Evolutionary conservation across 2,797 vertebrate genomes (phyloP), one percentile per base, ranked within the genome.

Genomic region (Apogon talboti): DNA sequence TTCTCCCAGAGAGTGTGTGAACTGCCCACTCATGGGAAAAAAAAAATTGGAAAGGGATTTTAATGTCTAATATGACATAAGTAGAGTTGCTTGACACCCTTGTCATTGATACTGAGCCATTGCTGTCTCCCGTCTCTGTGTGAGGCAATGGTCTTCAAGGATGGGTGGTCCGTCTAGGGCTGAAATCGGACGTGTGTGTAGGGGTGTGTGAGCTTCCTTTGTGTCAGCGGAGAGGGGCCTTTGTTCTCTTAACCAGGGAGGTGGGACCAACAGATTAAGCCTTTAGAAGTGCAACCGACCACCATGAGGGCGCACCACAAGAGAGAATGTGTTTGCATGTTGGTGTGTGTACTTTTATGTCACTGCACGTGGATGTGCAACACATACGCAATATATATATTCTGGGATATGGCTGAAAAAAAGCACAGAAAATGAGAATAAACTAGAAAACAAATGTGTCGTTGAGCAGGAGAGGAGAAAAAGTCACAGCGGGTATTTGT

Each of bases 171-270:
- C 53, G 86, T 91, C 90, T 89, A 76, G 80, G 79, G 67, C 84
- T 89, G 84, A 35, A 81, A 78, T 89, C 76, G 84, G 83, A 90
- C 83, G 88, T 89, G 87, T 90, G 89, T 91, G 88, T 85, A 79
- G 86, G 89, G 86, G 87, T 81, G 88, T 92, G 90, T 89, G 90
- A 89, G 91, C 81, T 79, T 61, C 85, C 80, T 90, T 92, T 92
- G 90, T 92, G 86, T 84, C 81, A 61, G 65, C 81, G 88, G 87
- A 92, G 84, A 87, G 84, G 82, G 74, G 66, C 55, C 87, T 93
- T 92, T 93, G 92, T 93, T 91, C 90, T 81, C 92, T 85, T 93
- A 93, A 93, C 88, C 89, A 93, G 90, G 82, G 92, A 89, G 91
- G 92, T 81, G 90, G 90, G 88, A 76, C 90, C 76, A 14, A 88